phyloP scores from a whole-genome alignment of 2,113 vertebrate species.

The Athene noctua region DNA sequence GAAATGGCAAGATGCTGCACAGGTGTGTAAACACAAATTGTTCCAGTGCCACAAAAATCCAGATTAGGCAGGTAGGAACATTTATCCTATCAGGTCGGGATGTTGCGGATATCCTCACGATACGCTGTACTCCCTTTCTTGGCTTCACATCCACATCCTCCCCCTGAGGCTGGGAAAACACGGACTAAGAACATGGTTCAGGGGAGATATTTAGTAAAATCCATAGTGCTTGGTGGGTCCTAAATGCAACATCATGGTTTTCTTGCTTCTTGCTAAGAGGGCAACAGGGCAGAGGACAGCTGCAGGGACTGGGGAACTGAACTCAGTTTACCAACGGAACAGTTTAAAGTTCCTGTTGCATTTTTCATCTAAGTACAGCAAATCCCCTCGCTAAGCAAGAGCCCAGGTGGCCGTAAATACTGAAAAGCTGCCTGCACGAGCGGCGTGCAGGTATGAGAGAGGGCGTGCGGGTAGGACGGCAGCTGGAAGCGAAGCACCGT shows the following conservation, averaged over 20 bases:
- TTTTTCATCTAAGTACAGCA: constrained; percentile 30
- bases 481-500: not conserved
- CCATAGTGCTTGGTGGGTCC: not conserved
- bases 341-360: constrained; percentile 18
- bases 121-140: not conserved
- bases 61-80: not conserved
- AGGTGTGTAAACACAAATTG: not conserved
- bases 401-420: not conserved
- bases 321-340: not conserved
- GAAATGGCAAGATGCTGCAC: not conserved
- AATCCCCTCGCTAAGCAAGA: not conserved
- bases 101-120: rapidly evolving
- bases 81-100: not conserved
- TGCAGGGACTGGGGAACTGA: not conserved
- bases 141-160: not conserved
- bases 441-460: not conserved
- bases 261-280: not conserved
- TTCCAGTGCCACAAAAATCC: not conserved
- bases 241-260: not conserved
- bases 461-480: not conserved
- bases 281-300: not conserved
- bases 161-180: not conserved
- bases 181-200: not conserved
- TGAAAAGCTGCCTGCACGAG: not conserved
- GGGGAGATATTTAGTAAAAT: not conserved